phyloP scores from a whole-genome alignment of 2,113 vertebrate species.

The Ceyx cyanopectus region DNA sequence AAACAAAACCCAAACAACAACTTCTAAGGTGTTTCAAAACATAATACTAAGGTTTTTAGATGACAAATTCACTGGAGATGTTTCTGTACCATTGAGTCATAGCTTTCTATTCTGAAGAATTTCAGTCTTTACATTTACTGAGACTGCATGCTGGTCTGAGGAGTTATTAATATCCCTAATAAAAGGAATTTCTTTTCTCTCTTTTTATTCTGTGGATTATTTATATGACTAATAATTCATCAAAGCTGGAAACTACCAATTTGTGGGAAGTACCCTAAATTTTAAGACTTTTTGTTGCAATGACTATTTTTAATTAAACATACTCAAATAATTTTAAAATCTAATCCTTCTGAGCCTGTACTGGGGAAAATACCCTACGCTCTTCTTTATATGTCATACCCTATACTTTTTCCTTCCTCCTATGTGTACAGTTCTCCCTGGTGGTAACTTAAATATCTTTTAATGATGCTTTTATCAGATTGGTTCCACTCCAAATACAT shows the following conservation, averaged over 20 bases:
- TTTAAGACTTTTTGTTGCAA: neutral
- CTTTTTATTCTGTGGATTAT: neutral
- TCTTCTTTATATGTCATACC: neutral
- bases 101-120: neutral
- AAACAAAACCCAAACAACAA: too few relatives aligned
- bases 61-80: neutral
- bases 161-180: neutral
- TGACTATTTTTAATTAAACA: neutral
- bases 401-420: neutral
- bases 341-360: neutral
- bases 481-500: neutral
- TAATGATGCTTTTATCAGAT: neutral
- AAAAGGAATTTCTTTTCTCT: neutral
- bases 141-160: neutral
- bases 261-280: neutral
- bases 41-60: neutral
- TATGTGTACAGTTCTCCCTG: accelerated
- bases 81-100: neutral
- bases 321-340: neutral
- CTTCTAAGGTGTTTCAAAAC: neutral
- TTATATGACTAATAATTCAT: constrained; percentile 2
- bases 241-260: neutral
- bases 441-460: neutral
- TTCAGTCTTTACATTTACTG: neutral
- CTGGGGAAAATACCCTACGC: neutral